These are phyloP conservation scores for Montipora foliosa DNA, from an alignment of 64 coral and sea anemone species.

Conservation along the genomic window DNA sequence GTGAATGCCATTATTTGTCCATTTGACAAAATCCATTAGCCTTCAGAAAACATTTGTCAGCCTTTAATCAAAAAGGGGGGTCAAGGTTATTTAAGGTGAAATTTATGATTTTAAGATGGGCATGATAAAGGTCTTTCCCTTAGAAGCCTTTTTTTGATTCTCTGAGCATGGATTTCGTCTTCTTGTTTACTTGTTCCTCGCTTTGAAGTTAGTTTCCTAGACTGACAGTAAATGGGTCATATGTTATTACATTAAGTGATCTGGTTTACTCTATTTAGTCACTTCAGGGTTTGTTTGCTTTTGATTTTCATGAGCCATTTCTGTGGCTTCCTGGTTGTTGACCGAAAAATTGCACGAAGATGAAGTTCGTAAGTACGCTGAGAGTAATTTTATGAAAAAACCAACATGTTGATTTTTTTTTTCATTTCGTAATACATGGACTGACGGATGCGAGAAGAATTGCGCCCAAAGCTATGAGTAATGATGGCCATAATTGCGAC, in stretches of 20 bases:
- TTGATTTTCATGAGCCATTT: conserved; percentile 52
- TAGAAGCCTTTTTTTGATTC: neutral
- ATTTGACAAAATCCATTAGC: conserved; percentile 41
- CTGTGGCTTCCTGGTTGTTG: conserved; percentile 60
- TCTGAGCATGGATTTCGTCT: conserved; percentile 11
- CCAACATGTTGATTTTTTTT: conserved; percentile 11
- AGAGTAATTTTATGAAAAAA: conserved; percentile 12
- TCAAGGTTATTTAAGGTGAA: conserved; percentile 59
- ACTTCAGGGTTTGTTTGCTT: conserved; percentile 65
- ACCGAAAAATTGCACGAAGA: conserved; percentile 21
- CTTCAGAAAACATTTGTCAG: conserved; percentile 53
- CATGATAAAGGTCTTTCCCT: conserved; percentile 49
- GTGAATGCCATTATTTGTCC: neutral
- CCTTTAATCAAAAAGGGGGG: neutral
- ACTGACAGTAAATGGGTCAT: conserved; percentile 56
- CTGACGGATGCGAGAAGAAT: conserved; percentile 9
- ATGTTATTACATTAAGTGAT: conserved; percentile 79
- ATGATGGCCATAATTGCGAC: conserved; percentile 22
- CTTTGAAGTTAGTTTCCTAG: neutral
- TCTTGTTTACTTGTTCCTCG: neutral
- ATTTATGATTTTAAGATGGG: conserved; percentile 36
- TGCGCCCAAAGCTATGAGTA: conserved; percentile 28
- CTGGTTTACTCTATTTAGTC: conserved; percentile 59
- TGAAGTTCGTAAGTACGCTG: conserved; percentile 34
- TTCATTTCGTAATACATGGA: neutral